Conservation (phyloP, 2,113 vertebrate species). For the Illadopsis cleaveri region DNA sequence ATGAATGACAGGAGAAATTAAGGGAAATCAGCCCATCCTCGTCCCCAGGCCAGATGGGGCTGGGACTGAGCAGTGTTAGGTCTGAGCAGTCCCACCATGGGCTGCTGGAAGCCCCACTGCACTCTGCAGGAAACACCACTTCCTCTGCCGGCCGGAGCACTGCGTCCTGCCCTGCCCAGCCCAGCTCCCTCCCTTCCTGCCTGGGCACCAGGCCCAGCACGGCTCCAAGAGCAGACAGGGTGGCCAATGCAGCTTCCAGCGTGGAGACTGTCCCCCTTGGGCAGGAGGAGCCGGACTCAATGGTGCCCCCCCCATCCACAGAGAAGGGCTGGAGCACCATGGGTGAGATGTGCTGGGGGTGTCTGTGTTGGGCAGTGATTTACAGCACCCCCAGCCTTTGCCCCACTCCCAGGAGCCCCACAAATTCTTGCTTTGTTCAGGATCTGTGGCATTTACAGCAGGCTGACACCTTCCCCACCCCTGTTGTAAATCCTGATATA, state of each 20-base stretch:
- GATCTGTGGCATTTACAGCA: background rate
- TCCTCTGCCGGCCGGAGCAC: background rate
- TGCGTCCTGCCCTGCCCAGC: background rate
- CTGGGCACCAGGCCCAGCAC: background rate
- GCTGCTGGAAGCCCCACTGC: background rate
- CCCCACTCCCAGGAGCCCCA: background rate
- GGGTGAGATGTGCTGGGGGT: background rate
- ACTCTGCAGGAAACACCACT: background rate
- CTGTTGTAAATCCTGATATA: background rate
- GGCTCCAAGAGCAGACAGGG: background rate
- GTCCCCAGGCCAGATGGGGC: rapidly evolving
- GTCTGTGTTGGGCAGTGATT: background rate
- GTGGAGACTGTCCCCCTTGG: background rate
- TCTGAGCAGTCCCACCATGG: background rate
- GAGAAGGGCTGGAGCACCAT: background rate
- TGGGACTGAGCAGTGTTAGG: background rate
- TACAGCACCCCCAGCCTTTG: background rate
- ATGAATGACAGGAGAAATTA: background rate
- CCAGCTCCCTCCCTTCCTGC: constrained; percentile 50
- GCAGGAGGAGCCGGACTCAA: background rate
- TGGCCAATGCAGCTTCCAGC: background rate
- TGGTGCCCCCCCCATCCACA: rapidly evolving
- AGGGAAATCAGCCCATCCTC: background rate
- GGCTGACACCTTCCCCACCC: background rate
- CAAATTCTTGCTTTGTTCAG: background rate